Percentiles rank a stretch among this genome's conserved stretches.
Evolutionary conservation across 2,797 vertebrate species (phyloP).

Genomic region (Perodicticus potto): DNA sequence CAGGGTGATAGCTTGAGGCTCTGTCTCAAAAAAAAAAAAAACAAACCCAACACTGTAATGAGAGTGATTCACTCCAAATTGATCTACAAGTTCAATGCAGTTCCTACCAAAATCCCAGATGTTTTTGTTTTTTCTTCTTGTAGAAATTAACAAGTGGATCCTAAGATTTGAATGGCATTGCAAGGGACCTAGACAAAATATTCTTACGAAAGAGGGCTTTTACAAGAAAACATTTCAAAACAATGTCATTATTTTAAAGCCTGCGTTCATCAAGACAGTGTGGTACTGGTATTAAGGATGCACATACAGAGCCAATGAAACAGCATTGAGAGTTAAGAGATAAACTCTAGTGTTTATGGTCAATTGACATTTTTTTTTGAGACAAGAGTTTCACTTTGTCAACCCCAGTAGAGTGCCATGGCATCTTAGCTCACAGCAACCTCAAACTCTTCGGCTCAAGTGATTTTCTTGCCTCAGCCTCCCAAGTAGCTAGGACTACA

Average conservation of each 20-base stretch:
- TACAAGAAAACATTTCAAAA: conserved; percentile 6
- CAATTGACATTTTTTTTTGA: neutral
- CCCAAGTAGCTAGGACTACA: no score
- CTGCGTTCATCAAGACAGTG: neutral
- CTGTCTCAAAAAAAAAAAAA: no score
- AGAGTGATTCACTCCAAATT: neutral
- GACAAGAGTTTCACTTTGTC: no score
- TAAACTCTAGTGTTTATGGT: neutral
- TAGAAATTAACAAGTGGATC: neutral
- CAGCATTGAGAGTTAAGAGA: neutral
- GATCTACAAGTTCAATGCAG: neutral
- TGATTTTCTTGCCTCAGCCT: no score
- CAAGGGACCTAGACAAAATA: neutral
- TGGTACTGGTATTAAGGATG: neutral
- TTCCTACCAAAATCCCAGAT: conserved; percentile 11
- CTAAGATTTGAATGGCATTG: neutral
- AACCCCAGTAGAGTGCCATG: no score
- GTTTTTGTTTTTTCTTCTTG: neutral
- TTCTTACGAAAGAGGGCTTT: neutral
- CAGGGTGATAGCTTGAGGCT: no score
- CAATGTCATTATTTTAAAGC: neutral
- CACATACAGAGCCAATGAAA: neutral
- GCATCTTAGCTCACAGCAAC: no score
- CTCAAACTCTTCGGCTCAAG: no score
- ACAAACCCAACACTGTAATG: neutral